Base-by-base conservation (phyloP, 2,888 invertebrate genomes). In the Epirrhoe alternata region DNA sequence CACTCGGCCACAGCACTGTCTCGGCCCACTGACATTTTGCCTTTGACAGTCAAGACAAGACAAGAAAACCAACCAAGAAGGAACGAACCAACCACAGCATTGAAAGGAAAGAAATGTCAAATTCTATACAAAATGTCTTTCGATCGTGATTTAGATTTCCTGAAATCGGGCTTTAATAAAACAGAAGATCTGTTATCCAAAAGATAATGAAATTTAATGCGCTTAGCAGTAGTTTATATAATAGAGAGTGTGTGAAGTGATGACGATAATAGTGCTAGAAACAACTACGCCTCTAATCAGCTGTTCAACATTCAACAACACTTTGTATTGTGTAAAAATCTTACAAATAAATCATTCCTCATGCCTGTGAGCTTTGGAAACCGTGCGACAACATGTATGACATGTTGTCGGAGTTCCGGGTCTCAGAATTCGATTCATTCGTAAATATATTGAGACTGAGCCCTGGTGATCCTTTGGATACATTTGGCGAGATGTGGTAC, bases 401-500 rank as follows among this genome's bases (percentile, higher is more conserved):
- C 92, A 93, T 94, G 94, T 90, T 94, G 89, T 93, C 94, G 66
- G 94, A 94, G 80, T 94, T 94, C 77, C 85, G 91, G 78, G 94
- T 93, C 72, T 93, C 94, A 70, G 94, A 95, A 86, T 93, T 96
- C 80, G 96, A 96, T 87, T 95, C 95, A 66, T 94, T 96, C 78
- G 94, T 95, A 75, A 95, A 95, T 92, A 95, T 96, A 82, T 94
- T 96, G 78, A 95, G 95, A 75, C 88, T 96, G 74, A 95, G 95
- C 71, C 94, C 95, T 69, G 94, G 94, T 74, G 95, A 95, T 79
- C 95, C 95, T 64, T 92, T 96, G 75, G 95, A 95, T 85, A 95
- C 95, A 68, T 96, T 97, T 94, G 93, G 96, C 93, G 98, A 98
- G 91, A 99, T 99, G 97, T 99, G 98, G 98, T 98, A 98, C 89